Base-by-base conservation (phyloP, 2,113 vertebrate genomes). In the Pelusios castaneus region DNA sequence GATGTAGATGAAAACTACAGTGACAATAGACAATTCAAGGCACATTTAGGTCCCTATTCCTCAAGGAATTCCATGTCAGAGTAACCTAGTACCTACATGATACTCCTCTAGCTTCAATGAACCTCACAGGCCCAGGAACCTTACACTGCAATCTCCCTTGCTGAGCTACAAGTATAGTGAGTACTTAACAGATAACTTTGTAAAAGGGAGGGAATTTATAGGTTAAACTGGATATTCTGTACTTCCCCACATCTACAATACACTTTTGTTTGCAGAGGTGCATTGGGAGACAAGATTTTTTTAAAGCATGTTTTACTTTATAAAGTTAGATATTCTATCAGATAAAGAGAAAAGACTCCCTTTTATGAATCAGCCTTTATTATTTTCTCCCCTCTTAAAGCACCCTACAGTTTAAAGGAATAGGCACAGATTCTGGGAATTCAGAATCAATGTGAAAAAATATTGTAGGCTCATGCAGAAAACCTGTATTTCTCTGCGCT, bases 401-500 rank as follows among this genome's bases (percentile, higher is more conserved):
- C 8, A 77, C 34, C 25, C 22, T 94, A 81, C 92, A 93, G 87
- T 86, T 89, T 94, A 88, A 94, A 94, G 91, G 94, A 95, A 79
- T 51, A 87, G 80, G 38, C 34, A 76, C 60, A 58, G 45, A 92
- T 63, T 82, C 92, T 82, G 87, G 80, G 41, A 84, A 89, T 51
- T 73, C 89, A 80, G 89, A 97, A 88, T 84, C 93, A 87, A 82
- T 55, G 75, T 85, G 93, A 89, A 93, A 95, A 94, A 95, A 56
- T 87, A 87, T 86, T 80, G 86, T 47, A 80, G 73, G 78, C 94
- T 94, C 91, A 93, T 34, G 95, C 51, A 88, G 95, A 95, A 97
- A 95, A 90, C 76, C 86, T 92, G 21, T 94, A 93, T 94, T 95
- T 93, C 92, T 93, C 67, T 56, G 82, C 89, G 84, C 91, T 96